Conservation (phyloP, 2,113 vertebrate species). For the Strix uralensis region DNA sequence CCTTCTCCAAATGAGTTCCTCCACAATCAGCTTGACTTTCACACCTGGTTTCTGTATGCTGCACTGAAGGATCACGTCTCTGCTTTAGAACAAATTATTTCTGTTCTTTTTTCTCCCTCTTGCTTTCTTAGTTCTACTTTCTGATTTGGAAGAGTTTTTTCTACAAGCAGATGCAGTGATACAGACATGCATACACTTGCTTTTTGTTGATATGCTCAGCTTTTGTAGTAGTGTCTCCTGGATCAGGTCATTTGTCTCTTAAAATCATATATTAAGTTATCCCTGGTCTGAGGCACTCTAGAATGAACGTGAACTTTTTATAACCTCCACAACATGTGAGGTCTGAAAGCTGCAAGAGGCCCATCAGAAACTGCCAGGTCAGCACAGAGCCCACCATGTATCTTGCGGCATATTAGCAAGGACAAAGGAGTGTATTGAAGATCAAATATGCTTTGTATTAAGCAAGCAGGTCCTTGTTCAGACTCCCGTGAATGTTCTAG, state of each 20-base stretch:
- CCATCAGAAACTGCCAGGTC: background rate
- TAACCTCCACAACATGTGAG: background rate
- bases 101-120: background rate
- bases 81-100: background rate
- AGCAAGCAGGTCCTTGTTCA: background rate
- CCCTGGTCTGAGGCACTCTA: background rate
- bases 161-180: background rate
- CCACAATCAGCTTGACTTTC: background rate
- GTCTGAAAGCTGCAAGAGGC: background rate
- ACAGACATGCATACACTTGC: background rate
- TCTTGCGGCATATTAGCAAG: background rate
- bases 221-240: background rate
- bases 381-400: background rate
- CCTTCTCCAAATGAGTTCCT: background rate
- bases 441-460: background rate
- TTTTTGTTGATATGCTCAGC: background rate
- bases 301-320: background rate
- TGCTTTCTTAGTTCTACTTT: background rate
- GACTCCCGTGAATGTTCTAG: background rate
- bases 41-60: background rate
- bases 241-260: background rate
- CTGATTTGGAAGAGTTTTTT: background rate
- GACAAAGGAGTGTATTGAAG: background rate
- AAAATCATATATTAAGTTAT: background rate
- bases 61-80: background rate